These are phyloP conservation scores for Staurois parvus DNA, from an alignment of 2,797 vertebrate species.

Conservation along the genomic window DNA sequence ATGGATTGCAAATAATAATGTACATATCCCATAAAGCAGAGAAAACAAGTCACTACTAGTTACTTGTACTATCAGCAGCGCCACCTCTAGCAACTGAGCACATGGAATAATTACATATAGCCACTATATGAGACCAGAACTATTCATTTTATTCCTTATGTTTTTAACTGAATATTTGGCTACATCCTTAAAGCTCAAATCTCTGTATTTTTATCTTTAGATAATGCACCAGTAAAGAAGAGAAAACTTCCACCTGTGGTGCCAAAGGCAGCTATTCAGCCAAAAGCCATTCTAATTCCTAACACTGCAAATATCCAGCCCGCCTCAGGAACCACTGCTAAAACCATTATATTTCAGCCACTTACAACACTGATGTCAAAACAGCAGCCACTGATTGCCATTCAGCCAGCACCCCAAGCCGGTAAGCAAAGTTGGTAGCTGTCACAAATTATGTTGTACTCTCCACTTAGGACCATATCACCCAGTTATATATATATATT, in stretches of 20 bases:
- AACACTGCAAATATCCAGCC: slow-evolving; percentile 80
- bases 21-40: too few species aligned
- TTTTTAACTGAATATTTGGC: too few species aligned
- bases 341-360: slow-evolving; percentile 92
- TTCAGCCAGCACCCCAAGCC: slow-evolving; percentile 86
- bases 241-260: slow-evolving; percentile 82
- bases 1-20: too few species aligned
- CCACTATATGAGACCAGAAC: too few species aligned
- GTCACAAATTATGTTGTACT: neutral
- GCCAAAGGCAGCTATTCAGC: slow-evolving; percentile 88
- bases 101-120: too few species aligned
- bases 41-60: too few species aligned
- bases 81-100: too few species aligned
- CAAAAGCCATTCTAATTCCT: slow-evolving; percentile 85
- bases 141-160: too few species aligned
- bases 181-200: too few species aligned
- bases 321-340: slow-evolving; percentile 79
- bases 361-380: slow-evolving; percentile 82
- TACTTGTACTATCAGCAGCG: too few species aligned
- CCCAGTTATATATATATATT: too few species aligned
- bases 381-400: slow-evolving; percentile 82
- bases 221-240: slow-evolving; percentile 69
- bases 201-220: slow-evolving; percentile 67
- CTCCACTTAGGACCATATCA: too few species aligned
- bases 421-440: slow-evolving; percentile 71